Conservation (phyloP, 2,797 vertebrate genomes). For the Hippopotamyrus pictus region DNA sequence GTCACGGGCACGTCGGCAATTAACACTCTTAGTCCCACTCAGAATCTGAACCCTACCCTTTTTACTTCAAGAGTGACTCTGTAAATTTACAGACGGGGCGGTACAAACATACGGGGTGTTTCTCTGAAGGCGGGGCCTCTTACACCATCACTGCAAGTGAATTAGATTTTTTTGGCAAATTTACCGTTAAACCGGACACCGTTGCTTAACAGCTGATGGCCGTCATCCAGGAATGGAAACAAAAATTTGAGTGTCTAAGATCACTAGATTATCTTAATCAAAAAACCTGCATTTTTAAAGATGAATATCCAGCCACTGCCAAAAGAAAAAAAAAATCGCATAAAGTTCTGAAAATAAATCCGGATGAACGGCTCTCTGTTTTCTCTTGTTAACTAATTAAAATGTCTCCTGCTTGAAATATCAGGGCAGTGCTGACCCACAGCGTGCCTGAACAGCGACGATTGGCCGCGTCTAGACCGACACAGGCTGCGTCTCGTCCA, state of each 20-base stretch:
- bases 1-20: constrained; percentile 77
- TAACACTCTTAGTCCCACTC: constrained; percentile 81
- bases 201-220: not conserved
- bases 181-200: not conserved
- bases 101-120: constrained; percentile 57
- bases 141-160: not conserved
- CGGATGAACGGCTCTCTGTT: not conserved
- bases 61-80: constrained; percentile 71
- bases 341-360: not conserved
- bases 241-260: not conserved
- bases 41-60: constrained; percentile 86
- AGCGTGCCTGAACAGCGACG: not conserved
- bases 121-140: constrained; percentile 14
- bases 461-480: not conserved
- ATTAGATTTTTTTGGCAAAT: not conserved
- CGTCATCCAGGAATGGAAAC: not conserved
- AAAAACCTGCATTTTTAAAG: not conserved
- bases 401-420: not conserved
- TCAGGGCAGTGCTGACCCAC: not conserved
- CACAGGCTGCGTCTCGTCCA: not conserved
- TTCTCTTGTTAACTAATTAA: not conserved
- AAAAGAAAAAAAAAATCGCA: not conserved
- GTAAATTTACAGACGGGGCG: constrained; percentile 74
- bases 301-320: not conserved
- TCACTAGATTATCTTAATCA: not conserved